Base-by-base conservation (phyloP, 2,113 vertebrate genomes). In the Isurus oxyrinchus region DNA sequence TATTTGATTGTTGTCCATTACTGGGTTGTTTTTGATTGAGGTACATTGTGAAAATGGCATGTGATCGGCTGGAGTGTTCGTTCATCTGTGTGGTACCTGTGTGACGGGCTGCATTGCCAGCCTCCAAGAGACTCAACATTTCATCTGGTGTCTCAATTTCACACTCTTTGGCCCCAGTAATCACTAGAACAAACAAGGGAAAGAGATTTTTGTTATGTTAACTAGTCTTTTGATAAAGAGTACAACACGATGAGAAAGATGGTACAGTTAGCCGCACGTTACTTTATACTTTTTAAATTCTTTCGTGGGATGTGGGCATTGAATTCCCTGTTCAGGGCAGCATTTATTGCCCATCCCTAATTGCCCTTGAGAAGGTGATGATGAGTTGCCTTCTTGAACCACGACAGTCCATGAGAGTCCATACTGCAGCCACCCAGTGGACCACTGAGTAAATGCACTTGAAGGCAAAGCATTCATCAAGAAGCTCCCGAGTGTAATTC, bases 51-150 rank as follows among this genome's bases (percentile, higher is more conserved):
- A 99, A 98, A 97, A 99, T 98, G 44, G 98, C 97, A 0, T 99
- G 99, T 88, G 99, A 99, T 96, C 99, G 98, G 96, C 99, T 99
- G 7, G 98, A 99, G 96, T 98, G 98, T 76, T 99, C 98, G 2
- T 99, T 99, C 98, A 98, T 98, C 81, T 98, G 98, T 0, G 99
- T 99, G 94, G 97, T 97, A 16, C 98, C 93, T 3, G 98, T 99
- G 96, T 98, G 99, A 44, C 99, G 98, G 55, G 98, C 98, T 31
- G 98, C 97, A 59, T 98, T 99, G 21, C 99, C 98, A 2, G 97
- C 97, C 97, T 98, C 97, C 96, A 99, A 94, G 21, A 98, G 97
- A 66, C 97, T 98, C 96, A 99, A 97, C 88, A 99, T 98, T 97
- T 99, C 98, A 96, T 98, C 98, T 96, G 97, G 97, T 96, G 98